These are phyloP conservation scores for Lycaena phlaeas DNA, from an alignment of 2,888 invertebrate genomes.

Conservation along the genomic window DNA sequence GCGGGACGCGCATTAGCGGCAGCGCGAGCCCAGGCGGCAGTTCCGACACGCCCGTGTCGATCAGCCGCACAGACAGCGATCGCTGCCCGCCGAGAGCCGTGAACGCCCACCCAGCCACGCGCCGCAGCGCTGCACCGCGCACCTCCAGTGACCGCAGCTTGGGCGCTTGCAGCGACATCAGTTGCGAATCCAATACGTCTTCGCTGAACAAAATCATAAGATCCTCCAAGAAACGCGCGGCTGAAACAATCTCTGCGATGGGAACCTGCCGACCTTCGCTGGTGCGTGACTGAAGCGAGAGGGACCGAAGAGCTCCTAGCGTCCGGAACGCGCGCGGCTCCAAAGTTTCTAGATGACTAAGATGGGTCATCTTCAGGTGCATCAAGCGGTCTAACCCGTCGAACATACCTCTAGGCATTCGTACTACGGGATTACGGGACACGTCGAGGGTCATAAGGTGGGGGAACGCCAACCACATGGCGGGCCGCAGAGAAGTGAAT, in stretches of 20 bases:
- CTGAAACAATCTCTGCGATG: conserved; percentile 28
- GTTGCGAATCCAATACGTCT: conserved; percentile 76
- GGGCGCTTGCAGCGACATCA: conserved; percentile 79
- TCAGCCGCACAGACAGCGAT: conserved; percentile 78
- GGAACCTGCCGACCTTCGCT: conserved; percentile 70
- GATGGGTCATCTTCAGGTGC: conserved; percentile 77
- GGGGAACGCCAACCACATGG: conserved; percentile 77
- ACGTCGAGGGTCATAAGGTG: conserved; percentile 80
- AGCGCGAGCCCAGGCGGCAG: conserved; percentile 82
- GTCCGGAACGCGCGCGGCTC: conserved; percentile 80
- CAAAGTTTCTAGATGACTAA: conserved; percentile 77
- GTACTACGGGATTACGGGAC: conserved; percentile 83
- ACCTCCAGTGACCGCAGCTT: conserved; percentile 83
- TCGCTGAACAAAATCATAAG: conserved; percentile 76
- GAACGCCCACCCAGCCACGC: conserved; percentile 79
- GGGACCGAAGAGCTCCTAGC: conserved; percentile 75
- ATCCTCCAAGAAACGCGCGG: conserved; percentile 32
- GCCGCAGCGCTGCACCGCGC: conserved; percentile 79
- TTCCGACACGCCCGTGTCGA: conserved; percentile 79
- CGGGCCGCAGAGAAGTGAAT: conserved; percentile 77
- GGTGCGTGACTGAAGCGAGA: conserved; percentile 77
- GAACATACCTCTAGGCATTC: conserved; percentile 76
- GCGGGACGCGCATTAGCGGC: conserved; percentile 79
- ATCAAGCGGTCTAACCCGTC: conserved; percentile 78
- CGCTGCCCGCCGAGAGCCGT: conserved; percentile 78